A percentile compares a stretch with the other conserved stretches of the same genome.
These are phyloP conservation scores for Sebastes vulpes DNA, from an alignment of 2,797 vertebrate genomes.

Conservation along the genomic window DNA sequence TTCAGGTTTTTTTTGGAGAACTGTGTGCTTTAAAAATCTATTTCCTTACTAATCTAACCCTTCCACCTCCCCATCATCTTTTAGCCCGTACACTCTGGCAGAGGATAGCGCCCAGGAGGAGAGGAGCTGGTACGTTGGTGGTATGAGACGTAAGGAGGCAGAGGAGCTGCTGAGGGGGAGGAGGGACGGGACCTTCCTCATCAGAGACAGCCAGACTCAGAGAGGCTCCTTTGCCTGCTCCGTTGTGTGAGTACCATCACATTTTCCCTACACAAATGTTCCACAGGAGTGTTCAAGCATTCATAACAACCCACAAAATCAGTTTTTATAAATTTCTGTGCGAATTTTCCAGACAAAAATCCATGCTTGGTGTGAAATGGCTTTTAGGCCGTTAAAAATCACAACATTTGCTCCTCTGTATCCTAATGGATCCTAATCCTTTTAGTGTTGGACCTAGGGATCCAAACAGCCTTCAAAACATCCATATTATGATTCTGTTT, in stretches of 20 bases:
- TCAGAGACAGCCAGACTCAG: constrained; percentile 93
- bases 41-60: not conserved
- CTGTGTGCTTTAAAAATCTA: not conserved
- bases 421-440: not conserved
- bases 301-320: no score
- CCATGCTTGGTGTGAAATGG: no score
- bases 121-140: constrained; percentile 92
- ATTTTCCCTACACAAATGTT: not conserved
- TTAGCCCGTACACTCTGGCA: constrained; percentile 91
- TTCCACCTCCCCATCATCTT: not conserved
- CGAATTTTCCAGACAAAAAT: no score
- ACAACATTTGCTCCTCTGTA: not conserved
- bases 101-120: constrained; percentile 90
- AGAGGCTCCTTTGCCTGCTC: constrained; percentile 94
- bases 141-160: constrained; percentile 91
- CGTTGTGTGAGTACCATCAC: constrained; percentile 89
- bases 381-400: not conserved
- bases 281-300: no score
- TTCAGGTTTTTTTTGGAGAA: not conserved
- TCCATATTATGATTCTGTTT: not conserved
- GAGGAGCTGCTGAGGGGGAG: constrained; percentile 91
- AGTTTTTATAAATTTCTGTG: no score
- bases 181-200: constrained; percentile 92
- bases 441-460: not conserved
- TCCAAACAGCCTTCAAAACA: not conserved